phyloP scores from a whole-genome alignment of 2,113 vertebrate genomes.

The Entosphenus tridentatus region DNA sequence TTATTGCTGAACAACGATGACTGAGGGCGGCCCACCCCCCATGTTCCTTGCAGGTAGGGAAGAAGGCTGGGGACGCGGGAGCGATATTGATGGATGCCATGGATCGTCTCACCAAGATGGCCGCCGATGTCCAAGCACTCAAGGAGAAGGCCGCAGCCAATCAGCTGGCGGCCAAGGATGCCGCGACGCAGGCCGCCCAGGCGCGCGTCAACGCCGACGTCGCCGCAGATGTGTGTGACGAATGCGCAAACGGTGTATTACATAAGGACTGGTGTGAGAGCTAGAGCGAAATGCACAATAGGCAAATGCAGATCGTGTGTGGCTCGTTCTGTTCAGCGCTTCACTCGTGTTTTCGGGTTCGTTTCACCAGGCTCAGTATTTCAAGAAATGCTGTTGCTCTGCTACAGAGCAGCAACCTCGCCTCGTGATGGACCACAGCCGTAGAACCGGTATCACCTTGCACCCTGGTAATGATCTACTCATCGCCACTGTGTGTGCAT shows the following conservation, averaged over 20 bases:
- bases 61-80: conserved; percentile 21
- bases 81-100: conserved; percentile 22
- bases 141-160: conserved; percentile 21
- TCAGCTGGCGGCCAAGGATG: conserved; percentile 21
- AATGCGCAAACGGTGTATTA: neutral
- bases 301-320: neutral
- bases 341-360: neutral
- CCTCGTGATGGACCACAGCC: neutral
- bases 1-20: neutral
- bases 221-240: conserved; percentile 17
- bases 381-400: neutral
- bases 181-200: conserved; percentile 11
- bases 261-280: neutral
- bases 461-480: neutral
- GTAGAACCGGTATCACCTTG: neutral
- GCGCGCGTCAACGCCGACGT: conserved; percentile 14
- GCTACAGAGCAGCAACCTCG: no score
- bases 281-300: neutral
- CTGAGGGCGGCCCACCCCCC: neutral
- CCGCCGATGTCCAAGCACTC: conserved; percentile 18
- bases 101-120: conserved; percentile 26
- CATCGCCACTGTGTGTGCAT: neutral
- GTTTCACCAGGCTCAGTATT: no score
- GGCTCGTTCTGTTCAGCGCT: neutral
- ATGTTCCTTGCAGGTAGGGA: conserved; percentile 18